Evolutionary conservation across 1,140 invertebrate genomes (phyloP), one percentile per base, ranked within the genome.

Genomic region (Drosophila hydei): DNA sequence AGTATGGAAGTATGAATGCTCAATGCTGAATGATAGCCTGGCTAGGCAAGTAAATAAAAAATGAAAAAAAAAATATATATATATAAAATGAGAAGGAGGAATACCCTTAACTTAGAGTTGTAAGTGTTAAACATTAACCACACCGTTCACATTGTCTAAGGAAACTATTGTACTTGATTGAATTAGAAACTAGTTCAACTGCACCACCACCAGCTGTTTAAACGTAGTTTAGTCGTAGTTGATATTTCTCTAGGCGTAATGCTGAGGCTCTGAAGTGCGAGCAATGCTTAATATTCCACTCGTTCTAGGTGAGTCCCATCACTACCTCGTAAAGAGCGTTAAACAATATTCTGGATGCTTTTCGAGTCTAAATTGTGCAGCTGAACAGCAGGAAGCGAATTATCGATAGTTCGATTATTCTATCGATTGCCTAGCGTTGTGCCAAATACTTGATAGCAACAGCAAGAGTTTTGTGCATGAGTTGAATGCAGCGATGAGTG

Each of bases 221-320:
- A 43, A 21, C 18, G 25, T 16, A 14, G 6, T 11, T 43, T 23
- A 4, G 9, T 30, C 8, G 19, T 52, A 36, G 76, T 45, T 72
- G 69, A 67, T 33, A 18, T 55, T 56, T 79, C 71, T 71, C 76
- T 79, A 79, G 76, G 64, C 64, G 77, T 79, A 79, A 79, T 79
- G 76, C 48, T 79, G 71, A 70, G 76, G 76, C 76, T 74, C 76
- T 79, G 63, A 78, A 79, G 75, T 79, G 61, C 75, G 76, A 79
- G 76, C 76, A 27, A 74, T 60, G 76, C 63, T 65, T 74, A 11
- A 79, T 70, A 61, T 68, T 73, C 76, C 64, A 79, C 77, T 79
- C 75, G 76, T 79, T 79, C 76, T 79, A 79, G 76, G 73, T 62
- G 76, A 79, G 71, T 79, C 76, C 77, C 77, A 79, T 79, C 64